Conservation (phyloP, 2,113 vertebrate species). For the Petaurus breviceps region DNA sequence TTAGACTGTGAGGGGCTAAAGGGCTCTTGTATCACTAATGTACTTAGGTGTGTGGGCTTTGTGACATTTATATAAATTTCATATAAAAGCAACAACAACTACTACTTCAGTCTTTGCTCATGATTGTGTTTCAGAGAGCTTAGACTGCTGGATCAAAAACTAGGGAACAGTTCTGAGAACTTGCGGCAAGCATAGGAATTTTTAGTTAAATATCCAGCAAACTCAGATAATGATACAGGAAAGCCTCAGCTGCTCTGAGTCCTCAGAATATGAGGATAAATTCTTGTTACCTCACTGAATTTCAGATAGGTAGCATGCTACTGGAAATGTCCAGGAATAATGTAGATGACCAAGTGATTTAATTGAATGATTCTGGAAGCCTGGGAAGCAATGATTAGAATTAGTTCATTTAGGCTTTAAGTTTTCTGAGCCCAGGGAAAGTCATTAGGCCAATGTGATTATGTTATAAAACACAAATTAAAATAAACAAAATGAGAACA, state of each 20-base stretch:
- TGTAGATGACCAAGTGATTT: neutral
- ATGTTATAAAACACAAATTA: neutral
- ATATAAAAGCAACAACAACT: neutral
- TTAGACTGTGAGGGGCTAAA: neutral
- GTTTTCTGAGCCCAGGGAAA: neutral
- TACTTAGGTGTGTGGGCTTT: neutral
- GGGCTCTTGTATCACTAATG: neutral
- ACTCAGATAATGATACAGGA: neutral
- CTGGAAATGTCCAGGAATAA: neutral
- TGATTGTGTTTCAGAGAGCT: neutral
- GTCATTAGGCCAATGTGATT: neutral
- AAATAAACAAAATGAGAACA: neutral
- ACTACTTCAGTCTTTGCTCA: neutral
- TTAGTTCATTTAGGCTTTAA: neutral
- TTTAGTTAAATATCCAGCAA: neutral
- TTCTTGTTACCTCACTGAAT: neutral
- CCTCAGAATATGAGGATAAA: neutral
- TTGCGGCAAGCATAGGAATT: neutral
- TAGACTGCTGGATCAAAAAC: neutral
- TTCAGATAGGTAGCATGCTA: neutral
- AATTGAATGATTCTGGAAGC: neutral
- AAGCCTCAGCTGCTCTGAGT: neutral
- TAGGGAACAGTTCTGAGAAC: neutral
- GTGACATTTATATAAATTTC: neutral
- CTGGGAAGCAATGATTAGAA: neutral